Evolutionary conservation across 2,113 vertebrate species (phyloP).

Genomic region (Axis porcinus): DNA sequence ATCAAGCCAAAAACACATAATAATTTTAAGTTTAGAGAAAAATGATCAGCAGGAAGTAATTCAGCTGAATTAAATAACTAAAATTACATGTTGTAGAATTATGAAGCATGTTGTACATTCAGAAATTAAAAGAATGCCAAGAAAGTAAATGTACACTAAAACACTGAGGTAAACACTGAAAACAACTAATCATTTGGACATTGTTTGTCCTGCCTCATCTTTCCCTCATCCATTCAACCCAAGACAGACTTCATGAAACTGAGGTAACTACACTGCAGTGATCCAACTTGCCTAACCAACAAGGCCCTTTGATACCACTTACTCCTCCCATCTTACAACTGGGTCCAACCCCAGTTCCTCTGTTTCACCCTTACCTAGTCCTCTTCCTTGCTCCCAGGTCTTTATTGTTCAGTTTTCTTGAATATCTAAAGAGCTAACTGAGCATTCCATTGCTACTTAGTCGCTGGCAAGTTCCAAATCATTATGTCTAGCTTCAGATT

Average conservation of each 20-base stretch:
- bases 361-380: neutral
- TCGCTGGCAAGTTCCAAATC: neutral
- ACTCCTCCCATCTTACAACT: rapidly evolving
- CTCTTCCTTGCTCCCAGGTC: neutral
- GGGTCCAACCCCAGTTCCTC: rapidly evolving
- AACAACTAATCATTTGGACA: neutral
- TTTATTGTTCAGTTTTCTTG: neutral
- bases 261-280: neutral
- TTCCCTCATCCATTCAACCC: neutral
- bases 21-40: neutral
- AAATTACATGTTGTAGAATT: neutral
- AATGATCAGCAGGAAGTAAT: neutral
- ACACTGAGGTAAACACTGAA: neutral
- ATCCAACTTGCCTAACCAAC: neutral
- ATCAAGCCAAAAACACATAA: neutral
- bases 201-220: neutral
- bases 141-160: neutral
- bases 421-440: neutral
- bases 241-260: neutral
- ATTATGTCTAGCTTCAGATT: neutral
- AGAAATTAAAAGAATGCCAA: neutral
- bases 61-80: neutral
- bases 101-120: neutral
- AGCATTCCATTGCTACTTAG: neutral
- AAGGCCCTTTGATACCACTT: neutral